These are phyloP conservation scores for Drosophila recens DNA, from an alignment of 2,888 invertebrate genomes.

Conservation along the genomic window DNA sequence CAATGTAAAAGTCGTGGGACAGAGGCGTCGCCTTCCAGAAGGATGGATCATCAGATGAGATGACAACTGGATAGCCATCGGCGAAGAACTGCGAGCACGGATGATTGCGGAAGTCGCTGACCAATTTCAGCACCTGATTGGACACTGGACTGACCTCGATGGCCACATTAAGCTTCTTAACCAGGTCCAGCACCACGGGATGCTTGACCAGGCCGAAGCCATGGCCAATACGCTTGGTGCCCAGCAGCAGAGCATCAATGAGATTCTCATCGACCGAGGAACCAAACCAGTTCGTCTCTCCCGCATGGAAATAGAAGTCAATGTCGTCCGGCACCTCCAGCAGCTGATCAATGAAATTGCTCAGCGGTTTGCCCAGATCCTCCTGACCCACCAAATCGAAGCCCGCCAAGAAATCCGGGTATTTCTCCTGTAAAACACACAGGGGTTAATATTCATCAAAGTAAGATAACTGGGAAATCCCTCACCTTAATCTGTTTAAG, in stretches of 20 bases:
- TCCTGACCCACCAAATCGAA: slow-evolving; percentile 94
- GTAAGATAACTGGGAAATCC: too few relatives aligned
- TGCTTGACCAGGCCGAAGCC: slow-evolving; percentile 91
- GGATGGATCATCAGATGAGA: slow-evolving; percentile 93
- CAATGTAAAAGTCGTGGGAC: slow-evolving; percentile 92
- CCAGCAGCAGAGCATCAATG: slow-evolving; percentile 91
- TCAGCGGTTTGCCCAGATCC: slow-evolving; percentile 89
- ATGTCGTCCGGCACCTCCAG: slow-evolving; percentile 86
- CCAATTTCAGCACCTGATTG: slow-evolving; percentile 90
- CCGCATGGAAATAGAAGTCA: slow-evolving; percentile 92
- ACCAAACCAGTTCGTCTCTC: slow-evolving; percentile 92
- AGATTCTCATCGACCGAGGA: slow-evolving; percentile 89
- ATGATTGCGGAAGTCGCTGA: slow-evolving; percentile 91
- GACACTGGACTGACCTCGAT: slow-evolving; percentile 93
- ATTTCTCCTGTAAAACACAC: slow-evolving; percentile 84
- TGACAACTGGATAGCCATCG: slow-evolving; percentile 89
- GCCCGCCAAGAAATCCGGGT: slow-evolving; percentile 90
- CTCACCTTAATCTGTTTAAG: slow-evolving; percentile 78
- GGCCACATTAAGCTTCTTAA: slow-evolving; percentile 88
- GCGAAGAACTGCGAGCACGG: slow-evolving; percentile 89
- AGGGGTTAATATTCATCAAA: background rate
- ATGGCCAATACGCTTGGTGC: slow-evolving; percentile 91
- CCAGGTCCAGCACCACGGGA: slow-evolving; percentile 88
- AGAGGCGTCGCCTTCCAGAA: slow-evolving; percentile 91
- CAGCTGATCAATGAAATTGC: slow-evolving; percentile 88